A percentile compares a stretch with the other conserved stretches of the same genome.
Conservation (phyloP, 37 sponge, comb jelly and placozoan species). For the Ianthella basta region DNA sequence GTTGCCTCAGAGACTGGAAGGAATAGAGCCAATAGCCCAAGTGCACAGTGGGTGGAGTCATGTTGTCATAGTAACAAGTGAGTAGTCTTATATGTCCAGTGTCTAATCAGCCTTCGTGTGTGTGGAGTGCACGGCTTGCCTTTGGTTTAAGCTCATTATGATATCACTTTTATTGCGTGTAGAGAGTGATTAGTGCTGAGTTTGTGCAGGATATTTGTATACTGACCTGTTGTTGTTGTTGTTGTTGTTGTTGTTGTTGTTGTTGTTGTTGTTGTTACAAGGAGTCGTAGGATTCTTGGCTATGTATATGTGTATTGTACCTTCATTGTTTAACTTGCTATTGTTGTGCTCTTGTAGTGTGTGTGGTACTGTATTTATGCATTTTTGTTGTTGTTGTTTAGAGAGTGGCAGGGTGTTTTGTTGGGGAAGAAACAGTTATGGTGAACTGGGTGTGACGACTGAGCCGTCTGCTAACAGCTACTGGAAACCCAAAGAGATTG, state of each 20-base stretch:
- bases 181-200: neutral
- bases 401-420: slow-evolving; percentile 45
- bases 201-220: neutral
- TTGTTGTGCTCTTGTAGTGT: too few relatives aligned
- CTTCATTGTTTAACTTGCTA: too few relatives aligned
- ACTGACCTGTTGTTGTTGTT: neutral
- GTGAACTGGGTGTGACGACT: slow-evolving; percentile 60
- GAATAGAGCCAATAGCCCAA: slow-evolving; percentile 33
- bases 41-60: slow-evolving; percentile 87
- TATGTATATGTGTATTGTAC: too few relatives aligned
- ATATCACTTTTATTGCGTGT: neutral
- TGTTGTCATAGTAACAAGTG: slow-evolving; percentile 8
- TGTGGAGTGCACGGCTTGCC: too few relatives aligned
- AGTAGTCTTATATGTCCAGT: neutral
- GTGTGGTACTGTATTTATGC: too few relatives aligned
- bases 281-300: too few relatives aligned
- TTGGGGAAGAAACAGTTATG: slow-evolving; percentile 82
- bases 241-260: neutral
- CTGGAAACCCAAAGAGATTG: slow-evolving; percentile 35
- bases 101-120: too few relatives aligned
- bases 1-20: slow-evolving; percentile 33
- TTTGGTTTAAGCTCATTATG: neutral
- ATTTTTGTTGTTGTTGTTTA: too few relatives aligned
- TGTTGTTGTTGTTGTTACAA: too few relatives aligned
- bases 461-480: neutral